These are phyloP conservation scores for Pyrochroa serraticornis DNA, from an alignment of 2,888 invertebrate species.

Conservation along the genomic window DNA sequence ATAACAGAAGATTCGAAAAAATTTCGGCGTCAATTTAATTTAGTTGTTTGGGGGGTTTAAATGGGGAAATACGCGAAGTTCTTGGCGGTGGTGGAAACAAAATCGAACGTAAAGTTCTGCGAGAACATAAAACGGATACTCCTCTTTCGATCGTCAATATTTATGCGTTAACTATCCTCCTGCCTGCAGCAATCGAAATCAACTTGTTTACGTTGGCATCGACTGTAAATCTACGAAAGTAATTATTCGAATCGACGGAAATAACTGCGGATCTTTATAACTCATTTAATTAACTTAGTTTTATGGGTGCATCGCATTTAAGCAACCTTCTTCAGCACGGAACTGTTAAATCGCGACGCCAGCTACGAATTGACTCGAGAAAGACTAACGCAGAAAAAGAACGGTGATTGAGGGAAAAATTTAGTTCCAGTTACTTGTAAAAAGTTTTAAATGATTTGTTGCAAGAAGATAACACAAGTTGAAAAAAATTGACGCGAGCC, in stretches of 20 bases:
- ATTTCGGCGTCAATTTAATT: no score
- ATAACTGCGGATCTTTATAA: slow-evolving; percentile 9
- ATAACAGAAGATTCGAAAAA: no score
- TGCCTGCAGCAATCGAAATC: slow-evolving; percentile 23
- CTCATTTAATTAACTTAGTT: slow-evolving; percentile 21
- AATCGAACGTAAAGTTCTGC: no score
- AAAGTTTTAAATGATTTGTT: no score
- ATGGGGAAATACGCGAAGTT: no score
- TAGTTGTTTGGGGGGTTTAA: no score
- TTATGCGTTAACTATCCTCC: slow-evolving; percentile 18
- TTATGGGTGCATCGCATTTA: slow-evolving; percentile 19
- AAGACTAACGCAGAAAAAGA: no score
- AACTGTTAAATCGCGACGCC: slow-evolving; percentile 12
- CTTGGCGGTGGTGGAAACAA: no score
- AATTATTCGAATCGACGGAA: slow-evolving; percentile 21
- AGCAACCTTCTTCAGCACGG: slow-evolving; percentile 14
- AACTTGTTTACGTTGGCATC: slow-evolving; percentile 23
- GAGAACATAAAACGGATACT: neutral
- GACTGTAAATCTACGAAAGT: slow-evolving; percentile 21
- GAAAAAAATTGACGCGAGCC: no score
- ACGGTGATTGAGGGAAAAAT: no score
- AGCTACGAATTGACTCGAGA: neutral
- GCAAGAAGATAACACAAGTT: no score
- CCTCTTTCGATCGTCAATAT: slow-evolving; percentile 19
- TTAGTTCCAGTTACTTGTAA: no score